phyloP scores from a whole-genome alignment of 2,113 vertebrate genomes.

The Variabilichromis moorii region DNA sequence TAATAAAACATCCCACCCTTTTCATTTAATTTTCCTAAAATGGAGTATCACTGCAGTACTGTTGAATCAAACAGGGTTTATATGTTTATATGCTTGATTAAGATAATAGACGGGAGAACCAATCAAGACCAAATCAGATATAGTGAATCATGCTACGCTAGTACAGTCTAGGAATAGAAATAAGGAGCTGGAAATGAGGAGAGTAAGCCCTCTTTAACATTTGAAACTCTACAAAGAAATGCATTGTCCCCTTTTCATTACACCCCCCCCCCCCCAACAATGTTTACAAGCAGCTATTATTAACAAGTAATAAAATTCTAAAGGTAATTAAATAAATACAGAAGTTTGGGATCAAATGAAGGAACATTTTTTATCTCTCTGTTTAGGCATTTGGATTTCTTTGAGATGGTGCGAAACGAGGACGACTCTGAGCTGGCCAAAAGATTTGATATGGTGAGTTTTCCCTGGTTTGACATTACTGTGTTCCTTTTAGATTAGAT shows the following conservation, averaged over 20 bases:
- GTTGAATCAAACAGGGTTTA: background rate
- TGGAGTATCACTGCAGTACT: background rate
- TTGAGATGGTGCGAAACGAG: slow-evolving; percentile 97
- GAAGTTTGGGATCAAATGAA: background rate
- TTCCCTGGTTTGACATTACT: background rate
- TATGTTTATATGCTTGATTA: background rate
- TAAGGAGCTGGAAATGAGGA: background rate
- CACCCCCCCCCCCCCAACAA: accelerated
- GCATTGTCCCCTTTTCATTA: background rate
- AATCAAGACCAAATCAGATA: background rate
- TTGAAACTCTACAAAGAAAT: background rate
- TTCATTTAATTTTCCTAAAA: background rate
- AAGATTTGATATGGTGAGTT: slow-evolving; percentile 85
- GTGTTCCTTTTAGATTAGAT: background rate
- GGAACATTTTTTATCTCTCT: background rate
- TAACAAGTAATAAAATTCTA: background rate
- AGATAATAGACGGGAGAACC: background rate
- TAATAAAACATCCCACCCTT: background rate
- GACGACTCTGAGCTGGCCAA: slow-evolving; percentile 92
- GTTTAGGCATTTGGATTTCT: slow-evolving; percentile 93
- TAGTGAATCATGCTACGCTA: background rate
- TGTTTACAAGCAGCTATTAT: background rate
- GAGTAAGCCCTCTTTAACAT: background rate
- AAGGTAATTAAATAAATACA: background rate
- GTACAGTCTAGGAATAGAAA: background rate